Conservation (phyloP, 2,888 invertebrate species). For the Desoria tigrina region DNA sequence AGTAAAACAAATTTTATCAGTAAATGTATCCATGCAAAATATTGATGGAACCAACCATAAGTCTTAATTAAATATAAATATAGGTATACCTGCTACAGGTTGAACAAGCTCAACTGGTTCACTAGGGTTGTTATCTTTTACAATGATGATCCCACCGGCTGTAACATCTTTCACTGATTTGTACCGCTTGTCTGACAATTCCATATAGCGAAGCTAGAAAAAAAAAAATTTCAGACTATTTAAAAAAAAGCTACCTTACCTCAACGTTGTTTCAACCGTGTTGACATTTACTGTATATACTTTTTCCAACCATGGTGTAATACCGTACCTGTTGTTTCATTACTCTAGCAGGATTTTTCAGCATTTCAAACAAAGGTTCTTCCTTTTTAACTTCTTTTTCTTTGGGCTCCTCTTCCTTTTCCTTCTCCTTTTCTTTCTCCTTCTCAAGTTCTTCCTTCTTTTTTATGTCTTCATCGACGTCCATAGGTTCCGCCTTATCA, state of each 20-base stretch:
- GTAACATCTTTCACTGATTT: constrained; percentile 85
- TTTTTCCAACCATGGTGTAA: no score
- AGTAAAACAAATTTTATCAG: constrained; percentile 52
- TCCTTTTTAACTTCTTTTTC: constrained; percentile 64
- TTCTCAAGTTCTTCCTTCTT: constrained; percentile 58
- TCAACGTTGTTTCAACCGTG: no score
- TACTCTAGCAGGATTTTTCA: constrained; percentile 91
- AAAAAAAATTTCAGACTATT: constrained; percentile 25
- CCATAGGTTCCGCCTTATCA: constrained; percentile 58
- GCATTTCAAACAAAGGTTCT: constrained; percentile 86
- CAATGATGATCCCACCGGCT: constrained; percentile 95
- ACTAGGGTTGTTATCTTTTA: constrained; percentile 78
- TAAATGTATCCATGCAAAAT: constrained; percentile 2
- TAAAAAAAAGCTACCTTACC: no score
- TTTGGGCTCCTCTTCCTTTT: constrained; percentile 58
- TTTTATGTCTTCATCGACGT: constrained; percentile 59
- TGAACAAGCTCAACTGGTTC: constrained; percentile 85
- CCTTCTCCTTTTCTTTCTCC: constrained; percentile 59
- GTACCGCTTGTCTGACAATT: constrained; percentile 79
- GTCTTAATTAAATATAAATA: no score
- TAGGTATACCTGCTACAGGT: constrained; percentile 74
- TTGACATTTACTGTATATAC: no score
- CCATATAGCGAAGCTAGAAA: constrained; percentile 64
- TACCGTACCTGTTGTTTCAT: constrained; percentile 86
- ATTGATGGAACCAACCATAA: not conserved